phyloP scores from a whole-genome alignment of 2,797 vertebrate species.

The Cynodonichthys magdalenae region DNA sequence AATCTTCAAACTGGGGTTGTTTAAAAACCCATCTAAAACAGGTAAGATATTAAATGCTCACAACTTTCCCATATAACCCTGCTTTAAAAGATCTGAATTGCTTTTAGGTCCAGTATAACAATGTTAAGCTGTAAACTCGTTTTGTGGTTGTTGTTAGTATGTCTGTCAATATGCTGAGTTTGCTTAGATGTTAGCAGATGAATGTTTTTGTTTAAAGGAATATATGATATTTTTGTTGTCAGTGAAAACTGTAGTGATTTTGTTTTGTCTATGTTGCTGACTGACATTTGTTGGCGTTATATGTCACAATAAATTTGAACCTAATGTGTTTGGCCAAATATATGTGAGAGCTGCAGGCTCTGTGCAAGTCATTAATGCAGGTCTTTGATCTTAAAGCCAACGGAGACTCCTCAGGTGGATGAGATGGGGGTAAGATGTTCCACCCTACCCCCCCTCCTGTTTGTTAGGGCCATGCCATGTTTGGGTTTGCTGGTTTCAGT shows the following conservation, averaged over 20 bases:
- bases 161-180: constrained; percentile 46
- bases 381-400: constrained; percentile 99
- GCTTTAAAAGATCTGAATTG: background rate
- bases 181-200: constrained; percentile 43
- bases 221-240: constrained; percentile 53
- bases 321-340: constrained; percentile 52
- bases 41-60: background rate
- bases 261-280: constrained; percentile 65
- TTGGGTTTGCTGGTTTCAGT: constrained; percentile 59
- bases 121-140: constrained; percentile 55
- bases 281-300: constrained; percentile 44
- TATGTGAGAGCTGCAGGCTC: constrained; percentile 58
- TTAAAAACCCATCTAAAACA: background rate
- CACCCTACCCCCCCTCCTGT: constrained; percentile 40
- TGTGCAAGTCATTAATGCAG: constrained; percentile 85
- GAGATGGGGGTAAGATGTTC: constrained; percentile 96
- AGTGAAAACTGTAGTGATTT: constrained; percentile 54
- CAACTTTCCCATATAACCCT: background rate
- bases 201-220: constrained; percentile 56
- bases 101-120: constrained; percentile 41
- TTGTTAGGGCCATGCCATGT: constrained; percentile 72
- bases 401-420: constrained; percentile 98
- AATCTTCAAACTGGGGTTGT: background rate
- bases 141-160: constrained; percentile 50
- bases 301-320: constrained; percentile 44